phyloP scores from a whole-genome alignment of 2,888 invertebrate genomes.

The Hylaea fasciaria region DNA sequence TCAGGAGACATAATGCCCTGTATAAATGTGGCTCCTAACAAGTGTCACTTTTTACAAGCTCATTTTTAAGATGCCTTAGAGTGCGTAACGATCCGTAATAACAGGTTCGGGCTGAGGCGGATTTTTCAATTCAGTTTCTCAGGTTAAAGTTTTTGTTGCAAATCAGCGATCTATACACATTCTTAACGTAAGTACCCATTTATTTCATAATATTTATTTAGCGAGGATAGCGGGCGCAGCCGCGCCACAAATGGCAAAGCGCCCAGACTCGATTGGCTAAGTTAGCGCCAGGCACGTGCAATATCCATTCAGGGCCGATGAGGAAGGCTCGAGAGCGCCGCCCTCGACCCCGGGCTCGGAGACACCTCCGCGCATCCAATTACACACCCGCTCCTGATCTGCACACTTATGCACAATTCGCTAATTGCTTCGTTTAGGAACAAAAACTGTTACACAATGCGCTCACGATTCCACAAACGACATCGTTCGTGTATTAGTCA shows the following conservation, averaged over 20 bases:
- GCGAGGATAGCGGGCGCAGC: constrained; percentile 39
- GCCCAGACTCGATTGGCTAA: constrained; percentile 68
- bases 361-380: constrained; percentile 58
- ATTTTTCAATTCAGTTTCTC: constrained; percentile 14
- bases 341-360: constrained; percentile 51
- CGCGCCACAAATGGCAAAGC: constrained; percentile 58
- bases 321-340: constrained; percentile 52
- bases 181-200: not conserved
- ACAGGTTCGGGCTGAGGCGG: constrained; percentile 36
- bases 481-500: constrained; percentile 6
- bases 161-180: constrained; percentile 5
- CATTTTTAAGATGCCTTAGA: constrained; percentile 45
- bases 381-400: constrained; percentile 57
- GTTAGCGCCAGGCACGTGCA: constrained; percentile 78
- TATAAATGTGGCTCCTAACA: constrained; percentile 52
- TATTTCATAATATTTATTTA: constrained; percentile 21
- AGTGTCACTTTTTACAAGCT: constrained; percentile 47
- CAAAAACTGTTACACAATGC: constrained; percentile 7
- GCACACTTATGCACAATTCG: constrained; percentile 43
- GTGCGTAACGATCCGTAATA: constrained; percentile 47
- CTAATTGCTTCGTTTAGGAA: constrained; percentile 49
- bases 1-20: constrained; percentile 59
- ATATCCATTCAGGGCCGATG: constrained; percentile 66
- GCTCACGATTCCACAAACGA: constrained; percentile 3
- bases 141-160: not conserved